These are phyloP conservation scores for Cossypha polioptera DNA, from an alignment of 2,797 vertebrate species.

Conservation along the genomic window DNA sequence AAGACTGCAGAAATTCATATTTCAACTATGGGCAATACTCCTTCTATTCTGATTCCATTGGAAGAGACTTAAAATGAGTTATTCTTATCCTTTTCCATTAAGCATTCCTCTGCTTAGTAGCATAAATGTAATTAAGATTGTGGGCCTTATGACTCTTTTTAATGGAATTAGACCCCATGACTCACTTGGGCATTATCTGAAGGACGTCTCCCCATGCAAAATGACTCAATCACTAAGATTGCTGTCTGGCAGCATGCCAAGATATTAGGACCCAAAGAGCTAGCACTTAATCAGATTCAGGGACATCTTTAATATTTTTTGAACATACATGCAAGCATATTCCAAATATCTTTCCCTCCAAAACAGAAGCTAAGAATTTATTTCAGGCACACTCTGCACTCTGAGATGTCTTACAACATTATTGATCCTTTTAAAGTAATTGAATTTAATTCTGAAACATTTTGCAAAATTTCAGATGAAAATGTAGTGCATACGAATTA, in stretches of 20 bases:
- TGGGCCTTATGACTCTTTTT: slow-evolving; percentile 76
- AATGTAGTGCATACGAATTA: slow-evolving; percentile 32
- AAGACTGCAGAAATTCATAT: neutral
- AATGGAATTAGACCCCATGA: slow-evolving; percentile 80
- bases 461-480: slow-evolving; percentile 27
- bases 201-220: slow-evolving; percentile 70
- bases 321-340: slow-evolving; percentile 38
- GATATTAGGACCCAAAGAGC: slow-evolving; percentile 66
- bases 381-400: slow-evolving; percentile 54
- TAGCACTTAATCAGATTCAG: slow-evolving; percentile 80
- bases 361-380: slow-evolving; percentile 58
- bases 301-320: slow-evolving; percentile 72
- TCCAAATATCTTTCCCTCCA: neutral
- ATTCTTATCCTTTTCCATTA: slow-evolving; percentile 70
- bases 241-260: slow-evolving; percentile 76
- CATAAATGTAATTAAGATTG: slow-evolving; percentile 80
- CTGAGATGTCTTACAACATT: slow-evolving; percentile 3
- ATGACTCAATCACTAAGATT: slow-evolving; percentile 81
- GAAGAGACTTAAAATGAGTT: slow-evolving; percentile 31
- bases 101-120: slow-evolving; percentile 60
- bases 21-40: neutral
- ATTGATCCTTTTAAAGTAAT: slow-evolving; percentile 73
- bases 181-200: slow-evolving; percentile 77
- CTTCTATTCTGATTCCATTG: slow-evolving; percentile 13
- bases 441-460: slow-evolving; percentile 64